Base-by-base conservation (phyloP, 2,888 invertebrate genomes). In the Heteropelma amictum region DNA sequence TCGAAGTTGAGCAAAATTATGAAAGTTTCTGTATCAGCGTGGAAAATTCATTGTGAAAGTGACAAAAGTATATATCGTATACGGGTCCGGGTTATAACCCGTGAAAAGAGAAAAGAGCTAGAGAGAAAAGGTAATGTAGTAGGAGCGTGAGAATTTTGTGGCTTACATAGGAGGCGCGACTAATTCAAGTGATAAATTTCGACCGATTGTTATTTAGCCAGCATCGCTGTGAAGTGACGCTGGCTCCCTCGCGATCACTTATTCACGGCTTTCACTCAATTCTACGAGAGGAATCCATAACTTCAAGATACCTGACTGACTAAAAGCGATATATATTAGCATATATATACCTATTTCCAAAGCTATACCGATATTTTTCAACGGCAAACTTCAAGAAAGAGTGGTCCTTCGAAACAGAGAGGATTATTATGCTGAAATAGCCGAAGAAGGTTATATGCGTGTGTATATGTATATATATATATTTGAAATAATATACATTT, bases 171-270 rank as follows among this genome's bases (percentile, higher is more conserved):
- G 45, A 53, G 61, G 49, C 54, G 61, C 30, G 54, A 73, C 61
- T 40, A 73, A 73, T 63, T 56, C 17, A 47, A 56, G 61, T 47
- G 82, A 83, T 83, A 83, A 83, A 83, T 83, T 77, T 77, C 76
- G 72, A 77, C 64, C 83, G 79, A 83, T 82, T 81, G 82, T 79
- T 81, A 79, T 83, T 83, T 82, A 81, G 82, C 81, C 79, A 82
- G 79, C 74, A 60, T 80, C 72, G 26, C 17, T 42, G 68, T 12
- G 51, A 35, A 65, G 51, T 71, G 28, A 30, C 23, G 8, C 19
- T 5, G 49, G 5, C 19, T 45, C 45, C 28, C 40, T 58, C 45
- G 60, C 33, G 21, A 33, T 47, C 47, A 23, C 23, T 63, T 38
- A 21, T 49, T 47, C 67, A 40, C 49, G 47, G 54, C 67, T 53